Conservation (phyloP, 2,888 invertebrate genomes). For the Acrobasis repandana region DNA sequence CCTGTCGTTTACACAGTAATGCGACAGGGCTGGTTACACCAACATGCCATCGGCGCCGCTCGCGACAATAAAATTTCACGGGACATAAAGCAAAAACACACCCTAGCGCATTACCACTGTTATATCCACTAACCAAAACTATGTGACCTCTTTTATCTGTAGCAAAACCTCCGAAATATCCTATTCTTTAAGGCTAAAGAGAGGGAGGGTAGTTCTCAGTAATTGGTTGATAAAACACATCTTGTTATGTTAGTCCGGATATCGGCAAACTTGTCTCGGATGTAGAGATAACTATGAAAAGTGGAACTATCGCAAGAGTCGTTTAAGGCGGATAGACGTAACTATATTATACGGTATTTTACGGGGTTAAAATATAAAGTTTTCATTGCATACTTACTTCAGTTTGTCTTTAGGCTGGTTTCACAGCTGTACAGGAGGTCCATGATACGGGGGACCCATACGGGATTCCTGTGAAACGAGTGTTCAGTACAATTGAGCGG, state of each 20-base stretch:
- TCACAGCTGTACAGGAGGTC: no score
- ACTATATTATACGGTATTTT: conserved; percentile 10
- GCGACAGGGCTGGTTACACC: conserved; percentile 36
- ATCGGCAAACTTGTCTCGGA: conserved; percentile 68
- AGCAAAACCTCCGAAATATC: conserved; percentile 28
- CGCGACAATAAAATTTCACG: conserved; percentile 80
- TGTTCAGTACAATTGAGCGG: no score
- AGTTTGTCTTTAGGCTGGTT: no score
- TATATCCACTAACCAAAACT: conserved; percentile 58
- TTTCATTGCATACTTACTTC: neutral
- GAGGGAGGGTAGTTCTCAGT: conserved; percentile 40
- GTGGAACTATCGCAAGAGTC: conserved; percentile 62
- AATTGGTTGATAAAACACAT: conserved; percentile 62
- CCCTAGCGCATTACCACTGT: conserved; percentile 73
- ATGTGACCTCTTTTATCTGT: conserved; percentile 44
- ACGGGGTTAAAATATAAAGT: conserved; percentile 1
- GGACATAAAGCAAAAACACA: conserved; percentile 82
- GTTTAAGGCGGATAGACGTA: conserved; percentile 36
- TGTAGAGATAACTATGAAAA: conserved; percentile 69
- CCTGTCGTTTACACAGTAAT: conserved; percentile 25
- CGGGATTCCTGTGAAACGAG: no score
- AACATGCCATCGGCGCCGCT: conserved; percentile 43
- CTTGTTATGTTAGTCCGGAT: conserved; percentile 72
- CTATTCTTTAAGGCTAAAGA: conserved; percentile 21
- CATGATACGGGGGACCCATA: no score